phyloP scores from a whole-genome alignment of 2,888 invertebrate genomes.

The Clistopyga incitator region DNA sequence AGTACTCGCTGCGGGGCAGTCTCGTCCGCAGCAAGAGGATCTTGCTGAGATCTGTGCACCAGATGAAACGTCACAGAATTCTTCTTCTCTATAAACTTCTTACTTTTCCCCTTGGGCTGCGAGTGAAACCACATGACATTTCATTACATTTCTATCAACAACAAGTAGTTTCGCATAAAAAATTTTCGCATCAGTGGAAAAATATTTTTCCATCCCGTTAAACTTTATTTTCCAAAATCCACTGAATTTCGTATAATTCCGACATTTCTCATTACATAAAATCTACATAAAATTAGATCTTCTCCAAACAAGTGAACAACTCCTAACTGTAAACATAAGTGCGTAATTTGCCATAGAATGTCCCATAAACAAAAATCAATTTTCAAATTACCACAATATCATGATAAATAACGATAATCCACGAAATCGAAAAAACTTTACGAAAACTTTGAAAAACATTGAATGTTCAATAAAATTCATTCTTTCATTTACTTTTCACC shows the following conservation, averaged over 20 bases:
- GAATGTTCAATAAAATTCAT: neutral
- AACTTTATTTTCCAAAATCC: too few relatives aligned
- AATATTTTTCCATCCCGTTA: too few relatives aligned
- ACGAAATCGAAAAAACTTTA: neutral
- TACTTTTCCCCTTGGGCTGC: slow-evolving; percentile 88
- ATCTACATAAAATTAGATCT: too few relatives aligned
- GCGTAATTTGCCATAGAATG: too few relatives aligned
- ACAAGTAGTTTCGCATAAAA: too few relatives aligned
- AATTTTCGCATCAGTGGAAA: too few relatives aligned
- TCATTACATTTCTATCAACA: neutral
- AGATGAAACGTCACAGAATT: slow-evolving; percentile 96
- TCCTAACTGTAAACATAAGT: too few relatives aligned
- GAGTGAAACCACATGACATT: slow-evolving; percentile 60
- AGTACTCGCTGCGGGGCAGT: slow-evolving; percentile 95
- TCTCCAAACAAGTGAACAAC: too few relatives aligned
- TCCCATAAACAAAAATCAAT: neutral
- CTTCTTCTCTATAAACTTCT: slow-evolving; percentile 96
- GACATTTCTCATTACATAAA: too few relatives aligned
- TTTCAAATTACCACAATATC: neutral
- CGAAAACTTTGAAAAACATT: neutral
- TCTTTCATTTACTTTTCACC: neutral
- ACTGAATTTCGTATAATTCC: too few relatives aligned
- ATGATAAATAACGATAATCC: neutral
- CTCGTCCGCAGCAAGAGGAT: slow-evolving; percentile 95
- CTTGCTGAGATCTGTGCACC: slow-evolving; percentile 96